phyloP scores from a whole-genome alignment of 2,888 invertebrate genomes.

The Strigamia maritima region DNA sequence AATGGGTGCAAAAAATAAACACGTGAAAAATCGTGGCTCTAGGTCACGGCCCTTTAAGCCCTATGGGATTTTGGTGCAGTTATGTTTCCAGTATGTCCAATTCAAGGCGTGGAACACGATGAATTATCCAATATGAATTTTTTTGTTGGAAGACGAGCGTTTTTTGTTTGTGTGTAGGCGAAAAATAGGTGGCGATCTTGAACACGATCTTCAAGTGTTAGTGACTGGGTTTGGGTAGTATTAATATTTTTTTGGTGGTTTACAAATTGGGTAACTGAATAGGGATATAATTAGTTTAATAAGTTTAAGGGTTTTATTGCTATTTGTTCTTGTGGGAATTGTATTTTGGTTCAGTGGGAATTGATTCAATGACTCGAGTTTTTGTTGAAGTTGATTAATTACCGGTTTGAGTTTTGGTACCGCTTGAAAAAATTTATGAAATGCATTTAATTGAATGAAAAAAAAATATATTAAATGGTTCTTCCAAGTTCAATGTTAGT shows the following conservation, averaged over 20 bases:
- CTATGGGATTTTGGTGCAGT: background rate
- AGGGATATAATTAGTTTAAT: too few relatives aligned
- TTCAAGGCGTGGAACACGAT: background rate
- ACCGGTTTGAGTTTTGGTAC: background rate
- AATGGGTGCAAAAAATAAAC: background rate
- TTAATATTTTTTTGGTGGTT: too few relatives aligned
- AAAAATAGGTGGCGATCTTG: background rate
- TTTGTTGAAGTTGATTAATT: background rate
- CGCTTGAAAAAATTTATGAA: background rate
- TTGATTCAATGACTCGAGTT: background rate
- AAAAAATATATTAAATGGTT: too few relatives aligned
- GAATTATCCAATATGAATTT: background rate
- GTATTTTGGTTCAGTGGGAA: background rate
- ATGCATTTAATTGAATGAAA: background rate
- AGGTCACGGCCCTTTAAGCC: slow-evolving; percentile 7
- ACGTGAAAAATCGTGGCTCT: background rate
- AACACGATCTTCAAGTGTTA: background rate
- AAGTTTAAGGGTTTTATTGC: too few relatives aligned
- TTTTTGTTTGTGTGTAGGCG: background rate
- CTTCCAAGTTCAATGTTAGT: background rate
- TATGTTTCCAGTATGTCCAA: background rate
- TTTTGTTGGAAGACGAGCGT: background rate
- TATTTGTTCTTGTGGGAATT: too few relatives aligned
- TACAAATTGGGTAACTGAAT: too few relatives aligned
- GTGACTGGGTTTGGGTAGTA: background rate